These are phyloP conservation scores for Cairina moschata DNA, from an alignment of 2,113 vertebrate genomes.

Conservation along the genomic window DNA sequence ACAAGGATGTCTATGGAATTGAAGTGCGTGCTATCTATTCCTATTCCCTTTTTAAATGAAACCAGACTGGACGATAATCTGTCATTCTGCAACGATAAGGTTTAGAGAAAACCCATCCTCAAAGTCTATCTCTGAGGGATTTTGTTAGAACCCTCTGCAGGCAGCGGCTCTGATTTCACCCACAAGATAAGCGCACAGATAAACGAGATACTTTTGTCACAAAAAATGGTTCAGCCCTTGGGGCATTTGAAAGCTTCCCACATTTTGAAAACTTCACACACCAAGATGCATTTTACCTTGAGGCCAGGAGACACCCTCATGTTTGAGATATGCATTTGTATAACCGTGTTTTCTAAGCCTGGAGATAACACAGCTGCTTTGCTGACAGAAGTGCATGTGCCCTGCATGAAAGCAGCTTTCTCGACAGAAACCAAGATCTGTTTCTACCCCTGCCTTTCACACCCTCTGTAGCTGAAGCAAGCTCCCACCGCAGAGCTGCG, in stretches of 20 bases:
- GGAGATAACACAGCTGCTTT: background rate
- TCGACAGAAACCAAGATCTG: background rate
- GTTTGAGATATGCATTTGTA: background rate
- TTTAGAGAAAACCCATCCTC: background rate
- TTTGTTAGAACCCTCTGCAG: background rate
- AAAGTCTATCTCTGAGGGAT: background rate
- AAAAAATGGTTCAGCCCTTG: background rate
- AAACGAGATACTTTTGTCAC: background rate
- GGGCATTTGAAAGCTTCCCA: background rate
- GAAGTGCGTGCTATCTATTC: background rate
- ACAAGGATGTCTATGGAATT: background rate
- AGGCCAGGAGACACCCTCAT: background rate
- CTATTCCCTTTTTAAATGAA: background rate
- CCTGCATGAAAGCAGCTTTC: background rate
- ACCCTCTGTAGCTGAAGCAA: background rate
- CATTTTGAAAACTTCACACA: background rate
- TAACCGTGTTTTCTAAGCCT: background rate
- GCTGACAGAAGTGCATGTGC: background rate
- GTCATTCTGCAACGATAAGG: background rate
- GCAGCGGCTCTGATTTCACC: background rate
- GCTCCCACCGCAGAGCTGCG: background rate
- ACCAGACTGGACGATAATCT: background rate
- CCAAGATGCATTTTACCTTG: background rate
- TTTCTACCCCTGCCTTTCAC: background rate
- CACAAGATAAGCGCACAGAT: background rate